Evolutionary conservation across 2,888 invertebrate genomes (phyloP).

Genomic region (Hoplodrina blanda): DNA sequence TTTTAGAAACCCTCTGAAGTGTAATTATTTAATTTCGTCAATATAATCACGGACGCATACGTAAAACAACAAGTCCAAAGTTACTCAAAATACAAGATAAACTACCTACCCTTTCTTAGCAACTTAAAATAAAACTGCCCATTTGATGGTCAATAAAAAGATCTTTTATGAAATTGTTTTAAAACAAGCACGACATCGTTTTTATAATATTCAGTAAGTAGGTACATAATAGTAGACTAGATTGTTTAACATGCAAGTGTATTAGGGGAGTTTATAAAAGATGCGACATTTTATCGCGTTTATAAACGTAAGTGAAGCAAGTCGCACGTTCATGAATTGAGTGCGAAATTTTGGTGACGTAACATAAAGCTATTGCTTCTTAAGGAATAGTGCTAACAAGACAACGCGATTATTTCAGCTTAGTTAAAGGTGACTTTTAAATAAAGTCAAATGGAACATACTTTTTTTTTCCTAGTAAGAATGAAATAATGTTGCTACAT

Average conservation of each 20-base stretch:
- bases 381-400: constrained; percentile 32
- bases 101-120: constrained; percentile 46
- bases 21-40: constrained; percentile 35
- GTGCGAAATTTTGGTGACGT: constrained; percentile 20
- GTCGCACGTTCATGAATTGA: constrained; percentile 1
- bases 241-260: constrained; percentile 58
- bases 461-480: constrained; percentile 24
- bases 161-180: constrained; percentile 43
- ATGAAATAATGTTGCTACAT: constrained; percentile 35
- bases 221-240: constrained; percentile 65
- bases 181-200: constrained; percentile 48
- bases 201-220: constrained; percentile 50
- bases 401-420: constrained; percentile 16
- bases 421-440: constrained; percentile 11
- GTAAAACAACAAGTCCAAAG: constrained; percentile 30
- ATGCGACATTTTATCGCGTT: constrained; percentile 9
- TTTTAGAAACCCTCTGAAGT: constrained; percentile 56
- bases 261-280: constrained; percentile 35
- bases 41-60: constrained; percentile 19
- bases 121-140: constrained; percentile 58
- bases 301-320: constrained; percentile 7
- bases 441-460: neutral
- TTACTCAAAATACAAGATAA: constrained; percentile 36
- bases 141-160: constrained; percentile 63
- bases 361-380: constrained; percentile 30